Evolutionary conservation across 2,113 vertebrate genomes (phyloP).

Genomic region (Coryphaenoides rupestris): DNA sequence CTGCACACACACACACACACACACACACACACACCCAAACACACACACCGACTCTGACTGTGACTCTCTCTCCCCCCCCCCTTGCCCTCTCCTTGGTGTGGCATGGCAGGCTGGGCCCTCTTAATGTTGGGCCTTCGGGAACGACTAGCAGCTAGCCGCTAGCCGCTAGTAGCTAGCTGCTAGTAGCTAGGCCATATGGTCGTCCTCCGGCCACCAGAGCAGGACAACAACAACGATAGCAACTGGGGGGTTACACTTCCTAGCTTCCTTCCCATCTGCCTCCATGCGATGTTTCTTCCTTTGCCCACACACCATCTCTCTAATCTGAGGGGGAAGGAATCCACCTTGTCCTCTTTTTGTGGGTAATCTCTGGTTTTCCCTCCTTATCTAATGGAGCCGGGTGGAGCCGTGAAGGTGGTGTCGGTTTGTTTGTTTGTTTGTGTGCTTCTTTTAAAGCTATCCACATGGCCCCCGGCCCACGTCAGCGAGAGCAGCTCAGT

Average conservation of each 20-base stretch:
- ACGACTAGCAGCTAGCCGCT: too few species aligned
- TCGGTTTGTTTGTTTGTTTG: slow-evolving; percentile 18
- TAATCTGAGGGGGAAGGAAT: background rate
- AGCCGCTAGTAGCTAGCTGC: too few species aligned
- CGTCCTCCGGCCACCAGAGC: slow-evolving; percentile 25
- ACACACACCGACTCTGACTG: too few species aligned
- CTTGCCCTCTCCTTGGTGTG: slow-evolving; percentile 1
- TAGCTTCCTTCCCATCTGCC: slow-evolving; percentile 45
- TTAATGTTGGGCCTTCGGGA: too few species aligned
- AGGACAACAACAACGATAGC: slow-evolving; percentile 27
- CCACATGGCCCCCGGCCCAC: slow-evolving; percentile 22
- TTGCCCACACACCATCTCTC: background rate
- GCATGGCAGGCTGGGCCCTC: background rate
- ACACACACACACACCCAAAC: too few species aligned
- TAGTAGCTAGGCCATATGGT: slow-evolving; percentile 55
- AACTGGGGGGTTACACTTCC: background rate
- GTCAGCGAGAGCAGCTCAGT: slow-evolving; percentile 45
- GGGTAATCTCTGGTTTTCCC: background rate
- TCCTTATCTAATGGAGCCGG: background rate
- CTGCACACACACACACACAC: too few species aligned
- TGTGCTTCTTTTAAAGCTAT: slow-evolving; percentile 27
- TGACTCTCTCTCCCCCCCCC: too few species aligned
- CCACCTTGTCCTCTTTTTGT: background rate
- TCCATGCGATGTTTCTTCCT: slow-evolving; percentile 2
- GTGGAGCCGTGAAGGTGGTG: background rate